These are phyloP conservation scores for Exaiptasia diaphana DNA, from an alignment of 64 coral and sea anemone species.

Conservation along the genomic window DNA sequence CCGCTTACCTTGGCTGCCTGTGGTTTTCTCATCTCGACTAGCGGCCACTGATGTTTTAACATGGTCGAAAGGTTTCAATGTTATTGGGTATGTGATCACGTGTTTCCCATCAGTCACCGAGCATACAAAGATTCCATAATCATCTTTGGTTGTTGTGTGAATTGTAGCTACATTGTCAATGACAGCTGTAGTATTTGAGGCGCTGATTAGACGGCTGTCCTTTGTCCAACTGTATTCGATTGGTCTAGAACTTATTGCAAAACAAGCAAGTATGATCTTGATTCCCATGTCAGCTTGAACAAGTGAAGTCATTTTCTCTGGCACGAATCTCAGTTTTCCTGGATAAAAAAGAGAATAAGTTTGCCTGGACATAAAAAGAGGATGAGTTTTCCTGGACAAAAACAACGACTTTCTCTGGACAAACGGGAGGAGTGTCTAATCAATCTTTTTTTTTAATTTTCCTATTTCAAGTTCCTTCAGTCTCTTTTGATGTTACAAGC, in stretches of 20 bases:
- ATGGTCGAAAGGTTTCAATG: neutral
- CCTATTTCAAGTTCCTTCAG: too few species aligned
- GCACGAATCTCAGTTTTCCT: neutral
- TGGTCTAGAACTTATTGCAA: neutral
- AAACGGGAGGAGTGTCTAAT: too few species aligned
- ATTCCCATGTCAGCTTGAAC: neutral
- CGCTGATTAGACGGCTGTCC: neutral
- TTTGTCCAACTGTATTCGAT: conserved; percentile 28
- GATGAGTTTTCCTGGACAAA: too few species aligned
- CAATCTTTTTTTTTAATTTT: too few species aligned
- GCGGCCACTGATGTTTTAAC: too few species aligned
- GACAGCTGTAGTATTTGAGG: neutral
- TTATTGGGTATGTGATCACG: neutral
- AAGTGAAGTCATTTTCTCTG: neutral
- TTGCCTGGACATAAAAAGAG: too few species aligned
- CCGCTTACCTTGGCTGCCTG: neutral
- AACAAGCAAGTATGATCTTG: conserved; percentile 30
- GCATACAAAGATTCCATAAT: conserved; percentile 41
- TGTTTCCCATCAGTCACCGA: neutral
- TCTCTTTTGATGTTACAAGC: too few species aligned
- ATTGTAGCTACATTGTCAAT: conserved; percentile 2
- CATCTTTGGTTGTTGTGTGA: neutral
- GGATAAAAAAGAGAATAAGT: too few species aligned
- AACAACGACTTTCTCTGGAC: too few species aligned
- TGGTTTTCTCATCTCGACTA: neutral